These are phyloP conservation scores for Lepidotrigona ventralis DNA, from an alignment of 1,140 invertebrate species.

Conservation along the genomic window DNA sequence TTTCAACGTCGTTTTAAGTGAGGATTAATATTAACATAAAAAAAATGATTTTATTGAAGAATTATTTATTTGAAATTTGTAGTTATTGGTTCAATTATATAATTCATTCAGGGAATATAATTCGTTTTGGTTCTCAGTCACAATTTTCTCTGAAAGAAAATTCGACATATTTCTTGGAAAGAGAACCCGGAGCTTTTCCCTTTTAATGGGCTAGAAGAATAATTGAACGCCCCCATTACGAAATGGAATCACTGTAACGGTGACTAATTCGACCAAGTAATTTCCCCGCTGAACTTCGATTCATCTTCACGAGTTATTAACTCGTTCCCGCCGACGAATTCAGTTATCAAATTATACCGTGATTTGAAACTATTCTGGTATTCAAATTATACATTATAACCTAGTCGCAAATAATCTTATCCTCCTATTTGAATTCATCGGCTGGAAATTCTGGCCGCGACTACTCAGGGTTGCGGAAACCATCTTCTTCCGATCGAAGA, in stretches of 20 bases:
- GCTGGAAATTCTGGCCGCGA: not conserved
- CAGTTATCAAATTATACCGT: not conserved
- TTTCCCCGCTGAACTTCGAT: not conserved
- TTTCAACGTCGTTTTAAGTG: too few relatives aligned
- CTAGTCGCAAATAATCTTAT: not conserved
- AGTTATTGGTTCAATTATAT: too few relatives aligned
- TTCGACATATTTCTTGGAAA: not conserved
- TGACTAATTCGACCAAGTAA: not conserved
- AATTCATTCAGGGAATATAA: not conserved
- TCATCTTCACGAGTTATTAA: not conserved
- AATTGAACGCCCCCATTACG: slow-evolving; percentile 2
- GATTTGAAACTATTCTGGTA: not conserved
- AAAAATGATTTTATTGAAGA: too few relatives aligned
- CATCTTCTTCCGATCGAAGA: not conserved
- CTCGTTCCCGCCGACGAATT: not conserved
- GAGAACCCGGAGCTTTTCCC: not conserved
- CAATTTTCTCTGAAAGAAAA: not conserved
- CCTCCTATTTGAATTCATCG: not conserved
- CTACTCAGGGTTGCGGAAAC: not conserved
- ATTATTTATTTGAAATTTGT: too few relatives aligned
- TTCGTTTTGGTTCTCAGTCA: not conserved
- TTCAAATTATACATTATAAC: not conserved
- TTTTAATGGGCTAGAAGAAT: slow-evolving; percentile 1
- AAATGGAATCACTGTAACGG: not conserved
- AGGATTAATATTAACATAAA: too few relatives aligned